These are phyloP conservation scores for Crotalus tigris DNA, from an alignment of 2,113 vertebrate species.

Conservation along the genomic window DNA sequence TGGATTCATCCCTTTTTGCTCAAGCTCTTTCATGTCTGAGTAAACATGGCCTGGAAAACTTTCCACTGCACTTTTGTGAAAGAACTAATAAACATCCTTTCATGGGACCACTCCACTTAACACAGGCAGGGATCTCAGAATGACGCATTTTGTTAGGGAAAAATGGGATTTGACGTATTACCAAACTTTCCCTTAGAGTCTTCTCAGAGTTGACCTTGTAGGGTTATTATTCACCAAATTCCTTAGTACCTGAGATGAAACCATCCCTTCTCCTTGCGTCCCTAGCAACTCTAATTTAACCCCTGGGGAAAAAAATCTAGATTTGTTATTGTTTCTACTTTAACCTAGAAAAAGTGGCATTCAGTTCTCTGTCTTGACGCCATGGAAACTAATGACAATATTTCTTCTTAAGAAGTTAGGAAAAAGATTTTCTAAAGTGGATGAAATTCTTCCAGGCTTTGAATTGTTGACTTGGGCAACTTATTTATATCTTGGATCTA, in stretches of 20 bases:
- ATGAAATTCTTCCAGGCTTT: not conserved
- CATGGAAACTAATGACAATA: not conserved
- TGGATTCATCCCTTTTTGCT: not conserved
- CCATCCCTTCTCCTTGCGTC: not conserved
- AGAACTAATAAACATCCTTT: not conserved
- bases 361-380: not conserved
- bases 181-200: not conserved
- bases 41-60: slow-evolving; percentile 16
- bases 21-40: not conserved
- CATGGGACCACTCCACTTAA: not conserved
- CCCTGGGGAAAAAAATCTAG: not conserved
- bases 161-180: not conserved
- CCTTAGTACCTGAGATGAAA: not conserved
- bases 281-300: not conserved
- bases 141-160: not conserved
- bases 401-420: not conserved
- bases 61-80: not conserved
- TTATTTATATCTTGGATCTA: not conserved
- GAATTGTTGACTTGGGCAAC: not conserved
- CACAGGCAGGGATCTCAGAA: not conserved
- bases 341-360: not conserved
- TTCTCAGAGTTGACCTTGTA: not conserved
- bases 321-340: not conserved
- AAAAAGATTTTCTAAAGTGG: not conserved
- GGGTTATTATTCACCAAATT: not conserved